Evolutionary conservation across 2,113 vertebrate species (phyloP), one percentile per base, ranked within the genome.

Genomic region (Australoheros scitulus): DNA sequence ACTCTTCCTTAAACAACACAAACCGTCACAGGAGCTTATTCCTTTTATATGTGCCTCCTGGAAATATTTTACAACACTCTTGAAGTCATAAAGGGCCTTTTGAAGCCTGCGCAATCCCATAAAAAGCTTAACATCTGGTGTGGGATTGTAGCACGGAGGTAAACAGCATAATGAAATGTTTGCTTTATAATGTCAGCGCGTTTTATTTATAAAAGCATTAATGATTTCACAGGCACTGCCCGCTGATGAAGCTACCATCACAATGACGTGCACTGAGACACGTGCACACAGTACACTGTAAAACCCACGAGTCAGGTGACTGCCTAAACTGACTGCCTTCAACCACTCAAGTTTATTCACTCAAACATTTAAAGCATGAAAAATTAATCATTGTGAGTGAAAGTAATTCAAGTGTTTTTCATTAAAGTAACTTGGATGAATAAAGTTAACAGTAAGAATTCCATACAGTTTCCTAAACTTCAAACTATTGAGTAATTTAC

Each of bases 81-180:
- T 86, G 55, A 86, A 86, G 82, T 81, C 76, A 60, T 90, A 87
- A 88, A 91, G 80, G 61, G 75, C 50, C 20, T 63, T 85, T 79
- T 82, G 61, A 89, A 82, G 70, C 47, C 52, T 3, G 22, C 17
- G 3, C 82, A 61, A 52, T 57, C 84, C 59, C 77, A 83, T 91
- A 80, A 89, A 91, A 89, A 78, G 76, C 57, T 26, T 29, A 74
- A 80, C 86, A 93, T 87, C 87, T 89, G 89, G 61, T 60, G 3
- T 1, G 61, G 77, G 72, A 82, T 59, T 50, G 78, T 17, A 74
- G 77, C 60, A 60, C 11, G 5, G 70, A 7, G 52, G 77, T 61
- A n/a, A 57, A 34, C 70, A 59, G 56, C 79, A 72, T 43, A 76
- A 52, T 75, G 20, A 80, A 80, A 76, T 55, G 79, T 86, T 79